phyloP scores from a whole-genome alignment of 2,888 invertebrate genomes.

The Notodonta ziczac region DNA sequence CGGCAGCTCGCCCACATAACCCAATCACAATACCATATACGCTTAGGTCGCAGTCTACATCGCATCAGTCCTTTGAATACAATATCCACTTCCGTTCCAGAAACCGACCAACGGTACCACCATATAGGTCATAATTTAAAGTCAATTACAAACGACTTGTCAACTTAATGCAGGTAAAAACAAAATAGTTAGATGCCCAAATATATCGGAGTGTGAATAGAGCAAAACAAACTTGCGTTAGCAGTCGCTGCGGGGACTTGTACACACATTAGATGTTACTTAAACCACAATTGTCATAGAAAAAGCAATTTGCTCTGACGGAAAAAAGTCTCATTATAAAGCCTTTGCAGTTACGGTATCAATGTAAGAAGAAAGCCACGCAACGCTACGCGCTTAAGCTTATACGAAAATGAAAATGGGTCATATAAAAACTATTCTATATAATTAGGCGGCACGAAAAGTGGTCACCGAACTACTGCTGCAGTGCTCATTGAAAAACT shows the following conservation, averaged over 20 bases:
- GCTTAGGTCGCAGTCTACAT: slow-evolving; percentile 43
- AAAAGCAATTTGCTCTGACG: slow-evolving; percentile 26
- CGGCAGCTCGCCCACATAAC: slow-evolving; percentile 65
- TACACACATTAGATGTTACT: slow-evolving; percentile 17
- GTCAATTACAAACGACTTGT: slow-evolving; percentile 17
- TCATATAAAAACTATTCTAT: background rate
- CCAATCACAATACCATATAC: slow-evolving; percentile 56
- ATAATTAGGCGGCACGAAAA: slow-evolving; percentile 38
- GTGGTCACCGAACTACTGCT: slow-evolving; percentile 51
- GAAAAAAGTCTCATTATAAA: slow-evolving; percentile 26
- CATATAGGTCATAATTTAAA: slow-evolving; percentile 47
- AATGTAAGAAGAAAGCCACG: background rate
- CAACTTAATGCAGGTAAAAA: slow-evolving; percentile 21
- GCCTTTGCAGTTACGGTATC: background rate
- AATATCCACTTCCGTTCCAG: slow-evolving; percentile 64
- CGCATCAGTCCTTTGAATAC: slow-evolving; percentile 60
- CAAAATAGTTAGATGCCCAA: slow-evolving; percentile 28
- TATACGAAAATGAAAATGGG: background rate
- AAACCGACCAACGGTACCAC: slow-evolving; percentile 61
- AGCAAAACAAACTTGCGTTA: slow-evolving; percentile 16
- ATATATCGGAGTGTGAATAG: slow-evolving; percentile 54
- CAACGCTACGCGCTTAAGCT: background rate
- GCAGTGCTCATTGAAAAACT: slow-evolving; percentile 61
- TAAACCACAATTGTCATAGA: slow-evolving; percentile 38
- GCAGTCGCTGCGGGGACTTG: background rate